These are phyloP conservation scores for Gisinianus flammeolus DNA, from an alignment of 2,888 invertebrate genomes.

Conservation along the genomic window DNA sequence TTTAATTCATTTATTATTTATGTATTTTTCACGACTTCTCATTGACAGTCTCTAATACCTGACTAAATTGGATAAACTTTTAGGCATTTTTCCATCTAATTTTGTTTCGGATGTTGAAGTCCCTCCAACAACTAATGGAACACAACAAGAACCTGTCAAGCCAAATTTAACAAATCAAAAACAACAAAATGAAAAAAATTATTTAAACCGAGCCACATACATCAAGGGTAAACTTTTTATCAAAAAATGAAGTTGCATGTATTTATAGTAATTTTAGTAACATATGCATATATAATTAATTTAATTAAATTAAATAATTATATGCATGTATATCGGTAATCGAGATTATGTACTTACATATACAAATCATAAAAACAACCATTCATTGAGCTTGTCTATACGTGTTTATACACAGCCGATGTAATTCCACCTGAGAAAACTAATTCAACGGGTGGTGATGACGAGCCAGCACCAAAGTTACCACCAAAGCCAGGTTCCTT, in stretches of 20 bases:
- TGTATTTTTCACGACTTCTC: constrained; percentile 71
- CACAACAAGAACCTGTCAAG: neutral
- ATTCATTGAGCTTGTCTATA: too few relatives aligned
- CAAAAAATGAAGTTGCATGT: neutral
- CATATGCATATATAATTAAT: neutral
- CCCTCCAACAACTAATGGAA: constrained; percentile 9
- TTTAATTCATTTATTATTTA: neutral
- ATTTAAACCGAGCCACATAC: constrained; percentile 27
- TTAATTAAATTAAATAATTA: neutral
- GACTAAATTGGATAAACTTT: too few relatives aligned
- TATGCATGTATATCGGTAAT: too few relatives aligned
- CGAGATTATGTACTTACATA: too few relatives aligned
- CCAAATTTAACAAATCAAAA: neutral
- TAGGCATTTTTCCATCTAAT: constrained; percentile 97
- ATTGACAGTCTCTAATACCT: constrained; percentile 78
- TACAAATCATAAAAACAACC: too few relatives aligned
- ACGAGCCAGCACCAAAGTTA: constrained; percentile 68
- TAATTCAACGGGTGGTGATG: constrained; percentile 44
- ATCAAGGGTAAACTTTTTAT: constrained; percentile 17
- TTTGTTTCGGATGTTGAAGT: constrained; percentile 72
- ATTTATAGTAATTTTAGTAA: neutral
- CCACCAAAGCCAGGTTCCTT: constrained; percentile 77
- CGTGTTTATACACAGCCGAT: too few relatives aligned
- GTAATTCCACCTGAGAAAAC: neutral
- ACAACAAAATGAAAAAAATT: constrained; percentile 11